Conservation (phyloP, 1,140 invertebrate genomes). For the Cylas formicarius region DNA sequence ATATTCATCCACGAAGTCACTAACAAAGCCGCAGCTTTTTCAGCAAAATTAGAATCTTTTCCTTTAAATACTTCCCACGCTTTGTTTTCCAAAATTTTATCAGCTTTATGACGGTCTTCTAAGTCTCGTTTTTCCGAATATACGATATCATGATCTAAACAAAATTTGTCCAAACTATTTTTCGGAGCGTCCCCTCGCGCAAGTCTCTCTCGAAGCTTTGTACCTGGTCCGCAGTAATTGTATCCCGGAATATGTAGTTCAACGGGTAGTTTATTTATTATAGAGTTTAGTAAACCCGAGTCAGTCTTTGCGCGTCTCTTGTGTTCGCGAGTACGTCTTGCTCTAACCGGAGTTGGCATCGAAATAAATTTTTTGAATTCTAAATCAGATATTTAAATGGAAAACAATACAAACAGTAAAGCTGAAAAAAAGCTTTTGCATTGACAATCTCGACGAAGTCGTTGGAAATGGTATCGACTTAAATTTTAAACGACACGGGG, state of each 20-base stretch:
- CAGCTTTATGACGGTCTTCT: slow-evolving; percentile 38
- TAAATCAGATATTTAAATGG: too few species aligned
- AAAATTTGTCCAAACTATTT: slow-evolving; percentile 43
- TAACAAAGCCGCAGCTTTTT: slow-evolving; percentile 31
- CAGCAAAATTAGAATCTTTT: slow-evolving; percentile 35
- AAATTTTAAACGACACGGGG: too few species aligned
- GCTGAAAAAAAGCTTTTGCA: too few species aligned
- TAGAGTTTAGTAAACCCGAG: slow-evolving; percentile 5
- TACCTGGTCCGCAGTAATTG: slow-evolving; percentile 12
- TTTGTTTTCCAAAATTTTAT: slow-evolving; percentile 38
- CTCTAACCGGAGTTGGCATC: too few species aligned
- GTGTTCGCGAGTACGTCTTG: too few species aligned
- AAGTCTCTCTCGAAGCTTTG: slow-evolving; percentile 7
- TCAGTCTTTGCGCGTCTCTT: slow-evolving; percentile 1
- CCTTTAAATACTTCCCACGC: slow-evolving; percentile 39
- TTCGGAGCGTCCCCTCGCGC: slow-evolving; percentile 27
- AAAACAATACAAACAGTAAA: too few species aligned
- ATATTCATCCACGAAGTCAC: slow-evolving; percentile 21
- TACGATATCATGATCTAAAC: slow-evolving; percentile 44
- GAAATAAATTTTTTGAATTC: too few species aligned
- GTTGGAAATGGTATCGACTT: too few species aligned
- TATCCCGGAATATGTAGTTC: slow-evolving; percentile 14
- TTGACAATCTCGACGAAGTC: too few species aligned
- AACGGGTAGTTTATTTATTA: slow-evolving; percentile 12
- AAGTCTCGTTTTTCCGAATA: slow-evolving; percentile 39